A percentile compares a stretch with the other conserved stretches of the same genome.
phyloP scores from a whole-genome alignment of 1,140 invertebrate genomes.

The Drosophila repletoides region DNA sequence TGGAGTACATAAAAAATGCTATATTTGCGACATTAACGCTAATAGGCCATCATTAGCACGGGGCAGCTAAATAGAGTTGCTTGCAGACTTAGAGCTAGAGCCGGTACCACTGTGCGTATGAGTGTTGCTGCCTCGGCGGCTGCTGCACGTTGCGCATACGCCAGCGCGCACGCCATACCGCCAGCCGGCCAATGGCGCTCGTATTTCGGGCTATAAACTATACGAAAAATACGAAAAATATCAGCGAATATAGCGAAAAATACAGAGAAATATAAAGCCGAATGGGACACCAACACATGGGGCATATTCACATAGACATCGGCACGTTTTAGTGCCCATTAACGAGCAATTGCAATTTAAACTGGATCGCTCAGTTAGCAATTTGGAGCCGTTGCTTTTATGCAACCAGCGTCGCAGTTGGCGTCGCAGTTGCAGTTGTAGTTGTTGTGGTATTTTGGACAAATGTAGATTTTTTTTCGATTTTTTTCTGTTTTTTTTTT shows the following conservation, averaged over 20 bases:
- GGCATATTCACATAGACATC: slow-evolving; percentile 55
- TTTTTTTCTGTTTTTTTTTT: slow-evolving; percentile 5
- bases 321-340: slow-evolving; percentile 82
- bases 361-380: slow-evolving; percentile 82
- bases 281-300: slow-evolving; percentile 6
- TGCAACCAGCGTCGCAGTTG: slow-evolving; percentile 51
- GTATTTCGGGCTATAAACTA: slow-evolving; percentile 60
- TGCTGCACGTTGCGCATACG: slow-evolving; percentile 63
- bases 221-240: slow-evolving; percentile 23
- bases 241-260: slow-evolving; percentile 5
- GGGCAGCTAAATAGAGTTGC: background rate
- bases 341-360: slow-evolving; percentile 83
- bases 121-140: slow-evolving; percentile 35
- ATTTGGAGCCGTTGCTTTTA: slow-evolving; percentile 81
- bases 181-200: slow-evolving; percentile 44
- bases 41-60: slow-evolving; percentile 34
- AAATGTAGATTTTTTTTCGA: slow-evolving; percentile 72
- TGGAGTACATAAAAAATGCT: slow-evolving; percentile 39
- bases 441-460: slow-evolving; percentile 72
- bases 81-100: background rate
- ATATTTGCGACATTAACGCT: slow-evolving; percentile 18
- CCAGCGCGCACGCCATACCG: slow-evolving; percentile 62
- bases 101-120: slow-evolving; percentile 64
- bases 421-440: slow-evolving; percentile 33
- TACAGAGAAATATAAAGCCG: slow-evolving; percentile 10